A percentile compares a stretch with the other conserved stretches of the same genome.
Evolutionary conservation across 2,113 vertebrate genomes (phyloP).

Genomic region (Thryonomys swinderianus): DNA sequence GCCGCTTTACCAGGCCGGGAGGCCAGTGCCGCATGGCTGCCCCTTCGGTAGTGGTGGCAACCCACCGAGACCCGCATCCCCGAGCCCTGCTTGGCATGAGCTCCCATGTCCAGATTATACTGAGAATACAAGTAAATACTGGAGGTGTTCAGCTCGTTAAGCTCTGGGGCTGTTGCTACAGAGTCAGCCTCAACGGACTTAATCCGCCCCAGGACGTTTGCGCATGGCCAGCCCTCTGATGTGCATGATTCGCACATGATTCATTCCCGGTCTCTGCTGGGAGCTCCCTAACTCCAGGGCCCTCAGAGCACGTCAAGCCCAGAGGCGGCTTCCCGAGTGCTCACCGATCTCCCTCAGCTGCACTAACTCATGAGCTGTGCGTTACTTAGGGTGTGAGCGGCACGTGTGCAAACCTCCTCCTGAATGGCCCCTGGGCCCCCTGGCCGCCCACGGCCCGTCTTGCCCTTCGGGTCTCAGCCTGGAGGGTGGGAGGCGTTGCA

Average conservation of each 20-base stretch:
- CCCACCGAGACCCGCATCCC: background rate
- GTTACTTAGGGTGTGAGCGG: background rate
- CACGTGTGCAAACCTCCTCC: background rate
- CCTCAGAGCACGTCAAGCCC: background rate
- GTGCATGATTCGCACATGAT: background rate
- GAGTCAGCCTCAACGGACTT: background rate
- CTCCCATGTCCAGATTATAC: background rate
- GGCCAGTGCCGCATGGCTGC: fast-evolving
- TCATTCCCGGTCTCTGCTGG: background rate
- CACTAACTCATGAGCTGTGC: background rate
- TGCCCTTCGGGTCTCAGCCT: background rate
- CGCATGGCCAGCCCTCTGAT: background rate
- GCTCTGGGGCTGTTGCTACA: background rate
- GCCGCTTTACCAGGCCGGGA: background rate
- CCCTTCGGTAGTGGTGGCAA: background rate
- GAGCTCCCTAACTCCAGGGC: background rate
- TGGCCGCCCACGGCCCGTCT: background rate
- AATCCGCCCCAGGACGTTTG: background rate
- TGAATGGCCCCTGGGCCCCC: background rate
- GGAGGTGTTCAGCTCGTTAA: background rate
- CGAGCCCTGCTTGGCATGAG: background rate
- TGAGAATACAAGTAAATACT: background rate
- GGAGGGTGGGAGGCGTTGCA: background rate
- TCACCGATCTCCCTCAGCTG: background rate
- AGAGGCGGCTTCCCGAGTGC: background rate